phyloP scores from a whole-genome alignment of 2,888 invertebrate genomes.

The Synergus umbraculus region DNA sequence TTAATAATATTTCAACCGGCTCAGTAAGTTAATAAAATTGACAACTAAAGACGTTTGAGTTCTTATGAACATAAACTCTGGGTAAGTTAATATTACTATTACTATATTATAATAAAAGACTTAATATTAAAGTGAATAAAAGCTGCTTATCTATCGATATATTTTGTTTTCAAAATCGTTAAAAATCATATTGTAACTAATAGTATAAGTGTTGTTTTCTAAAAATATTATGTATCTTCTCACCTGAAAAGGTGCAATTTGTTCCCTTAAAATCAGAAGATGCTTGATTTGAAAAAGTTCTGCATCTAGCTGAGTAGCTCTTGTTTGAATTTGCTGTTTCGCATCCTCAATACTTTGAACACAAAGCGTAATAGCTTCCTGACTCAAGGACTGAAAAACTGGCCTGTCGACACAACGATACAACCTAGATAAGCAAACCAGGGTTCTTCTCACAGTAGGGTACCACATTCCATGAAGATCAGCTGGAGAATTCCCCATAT shows the following conservation, averaged over 20 bases:
- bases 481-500: conserved; percentile 87
- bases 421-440: conserved; percentile 95
- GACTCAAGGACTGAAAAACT: conserved; percentile 97
- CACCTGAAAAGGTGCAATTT: conserved; percentile 93
- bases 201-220: too few species aligned
- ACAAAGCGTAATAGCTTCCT: conserved; percentile 95
- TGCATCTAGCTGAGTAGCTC: conserved; percentile 92
- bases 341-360: conserved; percentile 93
- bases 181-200: too few species aligned
- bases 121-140: too few species aligned
- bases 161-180: too few species aligned
- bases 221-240: not conserved
- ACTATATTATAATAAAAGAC: too few species aligned
- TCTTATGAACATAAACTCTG: too few species aligned
- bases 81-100: too few species aligned
- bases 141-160: too few species aligned
- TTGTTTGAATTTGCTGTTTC: conserved; percentile 86
- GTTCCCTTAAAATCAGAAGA: conserved; percentile 95
- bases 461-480: conserved; percentile 99
- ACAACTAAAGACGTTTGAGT: too few species aligned
- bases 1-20: too few species aligned
- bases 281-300: conserved; percentile 97
- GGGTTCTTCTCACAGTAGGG: conserved; percentile 95
- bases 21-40: too few species aligned
- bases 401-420: conserved; percentile 95